Conservation (phyloP, 2,113 vertebrate genomes). For the Eublepharis macularius region DNA sequence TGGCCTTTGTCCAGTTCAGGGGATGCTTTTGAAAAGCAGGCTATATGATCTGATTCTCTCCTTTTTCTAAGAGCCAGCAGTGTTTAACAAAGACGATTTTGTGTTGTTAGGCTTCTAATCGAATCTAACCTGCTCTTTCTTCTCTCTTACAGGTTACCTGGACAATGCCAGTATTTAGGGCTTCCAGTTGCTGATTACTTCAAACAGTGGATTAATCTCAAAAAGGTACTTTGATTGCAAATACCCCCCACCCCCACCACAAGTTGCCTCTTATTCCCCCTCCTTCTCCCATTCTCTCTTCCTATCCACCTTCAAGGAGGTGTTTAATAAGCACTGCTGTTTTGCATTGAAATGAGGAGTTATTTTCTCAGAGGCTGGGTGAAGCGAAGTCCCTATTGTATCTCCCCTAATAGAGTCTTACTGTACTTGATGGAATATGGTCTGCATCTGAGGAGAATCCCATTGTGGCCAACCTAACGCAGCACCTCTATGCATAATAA, state of each 20-base stretch:
- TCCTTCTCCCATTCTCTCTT: conserved; percentile 32
- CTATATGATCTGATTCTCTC: conserved; percentile 32
- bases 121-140: conserved; percentile 70
- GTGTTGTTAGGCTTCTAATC: conserved; percentile 53
- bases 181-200: conserved; percentile 87
- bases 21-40: conserved; percentile 29
- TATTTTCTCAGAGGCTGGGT: conserved; percentile 69
- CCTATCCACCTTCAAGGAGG: conserved; percentile 64
- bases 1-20: conserved; percentile 16
- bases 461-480: conserved; percentile 54
- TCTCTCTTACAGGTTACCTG: conserved; percentile 82
- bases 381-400: conserved; percentile 70
- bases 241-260: conserved; percentile 15
- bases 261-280: conserved; percentile 3
- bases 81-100: conserved; percentile 65
- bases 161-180: conserved; percentile 85
- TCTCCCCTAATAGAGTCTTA: conserved; percentile 70
- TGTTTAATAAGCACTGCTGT: conserved; percentile 81
- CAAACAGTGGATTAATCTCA: conserved; percentile 90
- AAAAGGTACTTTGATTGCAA: conserved; percentile 80
- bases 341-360: conserved; percentile 90
- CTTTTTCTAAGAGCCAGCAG: conserved; percentile 37
- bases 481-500: conserved; percentile 47
- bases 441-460: conserved; percentile 68
- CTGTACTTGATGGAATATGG: conserved; percentile 71